These are phyloP conservation scores for Palaemon carinicauda DNA, from an alignment of 1,140 invertebrate species.

Conservation along the genomic window DNA sequence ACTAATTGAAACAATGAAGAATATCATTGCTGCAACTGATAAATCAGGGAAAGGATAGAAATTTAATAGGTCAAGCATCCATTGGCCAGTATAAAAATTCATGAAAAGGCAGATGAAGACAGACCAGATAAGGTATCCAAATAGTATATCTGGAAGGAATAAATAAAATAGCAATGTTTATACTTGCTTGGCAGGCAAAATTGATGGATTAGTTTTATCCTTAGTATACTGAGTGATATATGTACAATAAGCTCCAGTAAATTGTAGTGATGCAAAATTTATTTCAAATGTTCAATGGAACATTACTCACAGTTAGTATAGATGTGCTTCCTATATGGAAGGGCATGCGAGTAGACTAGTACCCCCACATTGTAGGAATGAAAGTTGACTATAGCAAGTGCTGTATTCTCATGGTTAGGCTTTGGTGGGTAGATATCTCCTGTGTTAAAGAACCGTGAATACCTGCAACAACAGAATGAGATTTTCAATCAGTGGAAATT, in stretches of 20 bases:
- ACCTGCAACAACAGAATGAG: slow-evolving; percentile 58
- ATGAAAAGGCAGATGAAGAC: slow-evolving; percentile 16
- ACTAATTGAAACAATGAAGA: slow-evolving; percentile 25
- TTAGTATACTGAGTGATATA: neutral
- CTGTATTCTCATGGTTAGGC: slow-evolving; percentile 56
- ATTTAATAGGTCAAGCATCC: slow-evolving; percentile 38
- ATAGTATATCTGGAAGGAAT: slow-evolving; percentile 24
- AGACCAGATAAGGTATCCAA: neutral
- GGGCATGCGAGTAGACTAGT: slow-evolving; percentile 61
- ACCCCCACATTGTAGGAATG: slow-evolving; percentile 61
- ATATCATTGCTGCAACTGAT: slow-evolving; percentile 28
- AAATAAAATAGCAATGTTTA: neutral
- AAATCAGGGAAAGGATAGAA: slow-evolving; percentile 40
- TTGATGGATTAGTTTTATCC: neutral
- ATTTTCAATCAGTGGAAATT: too few species aligned
- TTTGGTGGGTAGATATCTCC: slow-evolving; percentile 49
- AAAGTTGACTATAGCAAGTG: slow-evolving; percentile 59
- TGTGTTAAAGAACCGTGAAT: slow-evolving; percentile 11
- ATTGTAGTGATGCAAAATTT: too few species aligned
- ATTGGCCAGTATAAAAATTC: slow-evolving; percentile 41
- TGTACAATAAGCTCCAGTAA: neutral
- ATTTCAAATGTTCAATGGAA: neutral
- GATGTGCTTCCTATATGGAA: slow-evolving; percentile 59
- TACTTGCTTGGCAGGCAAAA: neutral
- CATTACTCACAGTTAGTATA: slow-evolving; percentile 56